Evolutionary conservation across 2,888 invertebrate genomes (phyloP), one percentile per base, ranked within the genome.

Genomic region (Latrodectus elegans): DNA sequence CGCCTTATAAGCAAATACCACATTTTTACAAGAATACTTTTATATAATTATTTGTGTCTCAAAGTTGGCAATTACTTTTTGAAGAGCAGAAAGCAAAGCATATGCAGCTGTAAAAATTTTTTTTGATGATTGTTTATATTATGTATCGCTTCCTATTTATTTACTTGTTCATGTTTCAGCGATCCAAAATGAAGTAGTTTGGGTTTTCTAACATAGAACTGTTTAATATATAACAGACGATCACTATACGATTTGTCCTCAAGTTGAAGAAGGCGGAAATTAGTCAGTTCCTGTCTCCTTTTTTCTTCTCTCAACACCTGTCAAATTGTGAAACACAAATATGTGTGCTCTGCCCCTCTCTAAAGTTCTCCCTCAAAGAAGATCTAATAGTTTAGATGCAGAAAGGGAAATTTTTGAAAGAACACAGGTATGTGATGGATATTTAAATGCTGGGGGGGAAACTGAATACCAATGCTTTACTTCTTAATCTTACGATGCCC

Each of bases 401-500:
- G 96, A 96, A 92, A 94, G 95, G 82, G 96, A 96, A 92, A 95
- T 95, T 91, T 96, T 96, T 92, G 96, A 96, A 93, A 96, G 95
- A 92, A 95, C 95, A 91, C 96, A 96, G 95, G 96, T 96, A 93
- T 91, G 68, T 71, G 52, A 65, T 15, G 14, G 55, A 15, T 55
- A 67, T 60, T 52, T 67, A 15, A 17, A 22, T 60, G 11, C 51
- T 60, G 15, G 49, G 12, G 65, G 11, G 26, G 64, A 74, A 74
- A 17, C 55, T 53, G 22, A 38, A 38, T 38, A 38, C 38, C 38
- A 38, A 3, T 38, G 38, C n/a, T 60, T 60, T 60, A 70, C 85
- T 74, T 74, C 85, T 84, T 76, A 80, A 60, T 68, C 75, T 65
- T 67, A 22, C 52, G 17, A 52, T n/a, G 52, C 72, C 75, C 64